Base-by-base conservation (phyloP, 1,140 invertebrate genomes). In the Drosophila nigromelanica region DNA sequence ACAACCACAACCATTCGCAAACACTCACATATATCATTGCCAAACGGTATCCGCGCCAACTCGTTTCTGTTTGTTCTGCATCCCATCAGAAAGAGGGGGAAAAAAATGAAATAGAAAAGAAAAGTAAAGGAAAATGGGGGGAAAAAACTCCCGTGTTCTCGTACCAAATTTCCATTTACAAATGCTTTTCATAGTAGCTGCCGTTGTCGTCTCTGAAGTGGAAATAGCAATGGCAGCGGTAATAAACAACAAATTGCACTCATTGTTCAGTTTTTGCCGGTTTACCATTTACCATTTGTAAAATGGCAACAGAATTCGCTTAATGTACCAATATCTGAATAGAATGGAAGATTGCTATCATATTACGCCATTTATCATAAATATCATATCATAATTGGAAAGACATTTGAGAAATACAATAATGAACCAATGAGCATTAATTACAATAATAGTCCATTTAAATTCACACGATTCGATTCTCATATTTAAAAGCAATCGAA, bases 161-260 rank as follows among this genome's bases (percentile, higher is more conserved):
- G 15, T 14, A 52, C 30, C 27, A 14, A 30, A 66, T 72, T 21
- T 47, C 45, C 55, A 37, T 56, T 50, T 59, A 18, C 14, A 30
- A 43, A 47, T 40, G 3, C 24, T 14, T 11, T 14, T 11, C 18
- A 15, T 27, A 37, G 21, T 59, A 12, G 15, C 18, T 24, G 48
- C 12, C 48, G 43, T 43, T 50, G 61, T 35, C 43, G 63, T 55
- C 50, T 47, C 47, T 64, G 21, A 48, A 66, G 55, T 76, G 68
- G 55, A 58, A 64, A 76, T 30, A 67, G 45, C 51, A 64, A 62
- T 61, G 66, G 47, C 35, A 68, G 63, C 78, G 80, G 77, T 77
- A 85, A 83, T 78, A 68, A 64, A 77, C 75, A 87, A 87, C 81
- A 86, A 86, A 87, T 86, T 85, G 81, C 63, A 75, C 69, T 78